A percentile compares a stretch with the other conserved stretches of the same genome.
Conservation (phyloP, 2,888 invertebrate genomes). For the Abscondita cerata region DNA sequence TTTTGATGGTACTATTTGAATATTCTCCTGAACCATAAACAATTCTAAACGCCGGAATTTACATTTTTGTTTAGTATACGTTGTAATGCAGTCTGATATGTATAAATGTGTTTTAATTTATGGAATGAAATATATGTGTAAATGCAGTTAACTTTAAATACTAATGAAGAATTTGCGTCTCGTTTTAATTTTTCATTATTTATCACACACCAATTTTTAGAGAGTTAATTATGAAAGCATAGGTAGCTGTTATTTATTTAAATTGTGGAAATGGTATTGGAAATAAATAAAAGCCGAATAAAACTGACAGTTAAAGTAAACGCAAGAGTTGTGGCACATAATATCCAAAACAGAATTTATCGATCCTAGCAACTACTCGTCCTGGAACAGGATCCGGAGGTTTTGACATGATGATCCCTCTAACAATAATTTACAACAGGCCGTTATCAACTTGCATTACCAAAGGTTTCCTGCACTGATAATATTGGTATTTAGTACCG, state of each 20-base stretch:
- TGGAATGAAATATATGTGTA: constrained; percentile 7
- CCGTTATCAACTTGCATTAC: constrained; percentile 33
- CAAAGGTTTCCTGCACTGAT: constrained; percentile 31
- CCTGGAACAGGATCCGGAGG: constrained; percentile 44
- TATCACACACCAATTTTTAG: too few relatives aligned
- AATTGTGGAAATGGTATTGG: background rate
- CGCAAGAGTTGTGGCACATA: constrained; percentile 22
- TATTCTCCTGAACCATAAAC: background rate
- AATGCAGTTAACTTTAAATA: constrained; percentile 1
- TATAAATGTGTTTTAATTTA: constrained; percentile 9
- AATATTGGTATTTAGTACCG: constrained; percentile 23
- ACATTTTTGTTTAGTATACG: constrained; percentile 1
- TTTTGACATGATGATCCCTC: constrained; percentile 48
- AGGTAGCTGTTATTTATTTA: background rate
- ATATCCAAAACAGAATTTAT: constrained; percentile 40
- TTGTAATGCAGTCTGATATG: constrained; percentile 5
- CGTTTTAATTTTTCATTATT: too few relatives aligned
- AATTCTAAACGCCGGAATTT: background rate
- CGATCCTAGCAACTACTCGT: constrained; percentile 41
- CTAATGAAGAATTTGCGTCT: too few relatives aligned
- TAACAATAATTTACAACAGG: constrained; percentile 48
- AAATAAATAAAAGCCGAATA: background rate
- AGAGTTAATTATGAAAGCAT: too few relatives aligned
- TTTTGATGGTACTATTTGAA: constrained; percentile 1
- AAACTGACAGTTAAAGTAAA: constrained; percentile 16